phyloP scores from a whole-genome alignment of 1,140 invertebrate species.

The Lepidostoma basale region DNA sequence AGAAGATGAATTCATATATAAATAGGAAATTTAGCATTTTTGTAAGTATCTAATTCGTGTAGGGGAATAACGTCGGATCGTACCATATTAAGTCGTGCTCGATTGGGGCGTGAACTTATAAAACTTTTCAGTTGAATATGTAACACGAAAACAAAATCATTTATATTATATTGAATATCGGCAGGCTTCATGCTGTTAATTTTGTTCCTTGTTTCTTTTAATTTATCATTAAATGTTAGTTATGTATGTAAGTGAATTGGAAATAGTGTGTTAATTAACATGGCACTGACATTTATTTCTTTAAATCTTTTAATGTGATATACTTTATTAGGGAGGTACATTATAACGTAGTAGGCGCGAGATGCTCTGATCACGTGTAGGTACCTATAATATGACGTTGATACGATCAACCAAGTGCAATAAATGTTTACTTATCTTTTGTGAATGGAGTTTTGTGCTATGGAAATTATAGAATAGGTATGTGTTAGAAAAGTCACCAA shows the following conservation, averaged over 20 bases:
- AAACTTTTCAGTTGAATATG: neutral
- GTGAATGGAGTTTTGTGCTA: neutral
- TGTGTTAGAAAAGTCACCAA: neutral
- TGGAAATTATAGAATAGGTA: slow-evolving; percentile 4
- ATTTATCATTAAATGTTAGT: slow-evolving; percentile 2
- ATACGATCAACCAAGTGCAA: slow-evolving; percentile 38
- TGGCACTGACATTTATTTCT: slow-evolving; percentile 26
- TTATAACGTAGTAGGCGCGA: slow-evolving; percentile 24
- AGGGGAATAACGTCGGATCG: slow-evolving; percentile 35
- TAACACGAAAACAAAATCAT: neutral
- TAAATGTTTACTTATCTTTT: slow-evolving; percentile 23
- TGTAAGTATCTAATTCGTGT: slow-evolving; percentile 42
- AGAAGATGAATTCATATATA: slow-evolving; percentile 33
- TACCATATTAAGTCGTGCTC: neutral
- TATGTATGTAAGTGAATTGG: slow-evolving; percentile 19
- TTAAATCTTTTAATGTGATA: slow-evolving; percentile 28
- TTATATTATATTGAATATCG: slow-evolving; percentile 9
- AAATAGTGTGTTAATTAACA: neutral
- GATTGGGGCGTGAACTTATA: neutral
- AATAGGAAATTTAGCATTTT: slow-evolving; percentile 43
- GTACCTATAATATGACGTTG: slow-evolving; percentile 31
- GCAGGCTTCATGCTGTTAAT: slow-evolving; percentile 6
- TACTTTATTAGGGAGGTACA: slow-evolving; percentile 31
- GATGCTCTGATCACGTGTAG: slow-evolving; percentile 17
- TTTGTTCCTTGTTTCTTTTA: slow-evolving; percentile 27